These are phyloP conservation scores for Sebastes melanostomus DNA, from an alignment of 2,797 vertebrate species.

Conservation along the genomic window DNA sequence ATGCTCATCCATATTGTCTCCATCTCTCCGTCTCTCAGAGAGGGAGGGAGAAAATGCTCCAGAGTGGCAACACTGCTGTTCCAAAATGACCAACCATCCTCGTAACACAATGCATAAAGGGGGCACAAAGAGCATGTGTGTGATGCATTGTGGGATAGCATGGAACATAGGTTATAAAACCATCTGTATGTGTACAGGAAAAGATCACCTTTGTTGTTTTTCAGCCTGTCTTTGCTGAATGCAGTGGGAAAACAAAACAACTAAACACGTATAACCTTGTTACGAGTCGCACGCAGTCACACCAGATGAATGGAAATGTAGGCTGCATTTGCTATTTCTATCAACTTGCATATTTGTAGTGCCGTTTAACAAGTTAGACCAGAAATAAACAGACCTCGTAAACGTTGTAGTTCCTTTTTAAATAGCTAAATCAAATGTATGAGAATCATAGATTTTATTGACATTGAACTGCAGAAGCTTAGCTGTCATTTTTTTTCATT, in stretches of 20 bases:
- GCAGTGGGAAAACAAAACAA: not conserved
- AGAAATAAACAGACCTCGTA: not conserved
- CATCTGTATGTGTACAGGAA: not conserved
- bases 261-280: not conserved
- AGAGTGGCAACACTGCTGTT: not conserved
- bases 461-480: not conserved
- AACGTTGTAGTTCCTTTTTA: not conserved
- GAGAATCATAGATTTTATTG: not conserved
- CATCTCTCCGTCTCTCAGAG: not conserved
- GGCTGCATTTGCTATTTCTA: not conserved
- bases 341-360: not conserved
- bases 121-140: no score
- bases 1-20: constrained; percentile 11
- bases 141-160: not conserved
- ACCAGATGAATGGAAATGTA: not conserved
- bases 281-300: not conserved
- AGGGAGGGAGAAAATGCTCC: not conserved
- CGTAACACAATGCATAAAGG: not conserved
- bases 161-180: not conserved
- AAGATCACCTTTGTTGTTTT: not conserved
- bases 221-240: not conserved
- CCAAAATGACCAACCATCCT: not conserved
- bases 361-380: not conserved
- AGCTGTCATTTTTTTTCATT: not conserved
- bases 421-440: not conserved